Conservation (phyloP, 2,113 vertebrate genomes). For the Caranx ignobilis region DNA sequence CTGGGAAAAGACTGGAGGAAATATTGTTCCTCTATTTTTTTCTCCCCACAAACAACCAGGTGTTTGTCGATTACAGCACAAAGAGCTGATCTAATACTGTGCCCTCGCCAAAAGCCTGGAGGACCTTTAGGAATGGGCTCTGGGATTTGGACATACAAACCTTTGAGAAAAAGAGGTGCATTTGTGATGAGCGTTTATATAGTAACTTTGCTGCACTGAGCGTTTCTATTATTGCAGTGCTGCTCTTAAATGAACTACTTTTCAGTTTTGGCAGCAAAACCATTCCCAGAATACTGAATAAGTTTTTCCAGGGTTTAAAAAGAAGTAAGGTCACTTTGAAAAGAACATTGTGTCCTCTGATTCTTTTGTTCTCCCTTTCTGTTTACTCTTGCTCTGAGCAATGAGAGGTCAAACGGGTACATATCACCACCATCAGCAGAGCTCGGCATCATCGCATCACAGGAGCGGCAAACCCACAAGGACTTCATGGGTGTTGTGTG, state of each 20-base stretch:
- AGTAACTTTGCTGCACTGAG: slow-evolving; percentile 3
- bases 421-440: slow-evolving; percentile 58
- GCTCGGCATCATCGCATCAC: slow-evolving; percentile 19
- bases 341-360: slow-evolving; percentile 41
- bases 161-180: slow-evolving; percentile 2
- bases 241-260: slow-evolving; percentile 15
- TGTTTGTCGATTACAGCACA: slow-evolving; percentile 15
- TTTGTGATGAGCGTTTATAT: slow-evolving; percentile 10
- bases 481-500: slow-evolving; percentile 46
- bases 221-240: slow-evolving; percentile 12
- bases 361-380: slow-evolving; percentile 34
- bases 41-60: slow-evolving; percentile 7
- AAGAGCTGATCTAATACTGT: slow-evolving; percentile 20
- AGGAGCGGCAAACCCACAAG: slow-evolving; percentile 25
- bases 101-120: background rate
- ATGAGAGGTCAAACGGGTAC: slow-evolving; percentile 55
- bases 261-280: slow-evolving; percentile 3
- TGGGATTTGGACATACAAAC: slow-evolving; percentile 7
- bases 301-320: slow-evolving; percentile 10
- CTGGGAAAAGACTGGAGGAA: slow-evolving; percentile 3
- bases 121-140: slow-evolving; percentile 1
- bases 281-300: slow-evolving; percentile 6
- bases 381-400: slow-evolving; percentile 25
- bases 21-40: background rate
- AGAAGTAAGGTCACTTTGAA: slow-evolving; percentile 45